phyloP scores from a whole-genome alignment of 37 sponge, comb jelly and placozoan species.

The Aplysina aerophoba region DNA sequence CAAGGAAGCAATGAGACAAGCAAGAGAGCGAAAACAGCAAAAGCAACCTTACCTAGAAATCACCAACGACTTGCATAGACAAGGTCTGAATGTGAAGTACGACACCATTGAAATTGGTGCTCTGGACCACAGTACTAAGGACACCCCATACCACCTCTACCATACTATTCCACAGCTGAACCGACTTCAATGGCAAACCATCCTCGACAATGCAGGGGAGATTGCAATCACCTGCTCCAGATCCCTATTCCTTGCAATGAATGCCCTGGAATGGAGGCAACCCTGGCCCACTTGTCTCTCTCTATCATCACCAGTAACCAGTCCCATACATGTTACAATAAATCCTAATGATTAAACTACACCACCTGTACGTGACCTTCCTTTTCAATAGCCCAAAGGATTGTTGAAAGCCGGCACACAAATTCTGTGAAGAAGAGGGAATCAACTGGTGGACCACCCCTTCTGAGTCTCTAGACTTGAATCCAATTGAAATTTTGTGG shows the following conservation, averaged over 20 bases:
- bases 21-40: conserved; percentile 11
- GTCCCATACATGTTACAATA: not conserved
- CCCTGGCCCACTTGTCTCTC: conserved; percentile 3
- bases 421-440: no score
- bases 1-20: not conserved
- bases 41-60: conserved; percentile 21
- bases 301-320: not conserved
- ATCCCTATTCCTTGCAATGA: not conserved
- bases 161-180: not conserved
- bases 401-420: no score
- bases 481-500: no score
- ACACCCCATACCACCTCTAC: conserved; percentile 20
- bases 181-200: not conserved
- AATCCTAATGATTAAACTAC: no score
- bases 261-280: not conserved
- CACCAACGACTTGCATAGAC: conserved; percentile 9
- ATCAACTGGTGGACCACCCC: no score
- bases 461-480: no score
- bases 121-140: conserved; percentile 36
- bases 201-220: not conserved
- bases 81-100: not conserved
- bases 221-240: conserved; percentile 7
- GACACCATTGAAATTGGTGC: conserved; percentile 39
- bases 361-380: no score
- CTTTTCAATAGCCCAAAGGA: no score